Conservation (phyloP, 35 echinoderm and acorn worm genomes). For the Lytechinus pictus region DNA sequence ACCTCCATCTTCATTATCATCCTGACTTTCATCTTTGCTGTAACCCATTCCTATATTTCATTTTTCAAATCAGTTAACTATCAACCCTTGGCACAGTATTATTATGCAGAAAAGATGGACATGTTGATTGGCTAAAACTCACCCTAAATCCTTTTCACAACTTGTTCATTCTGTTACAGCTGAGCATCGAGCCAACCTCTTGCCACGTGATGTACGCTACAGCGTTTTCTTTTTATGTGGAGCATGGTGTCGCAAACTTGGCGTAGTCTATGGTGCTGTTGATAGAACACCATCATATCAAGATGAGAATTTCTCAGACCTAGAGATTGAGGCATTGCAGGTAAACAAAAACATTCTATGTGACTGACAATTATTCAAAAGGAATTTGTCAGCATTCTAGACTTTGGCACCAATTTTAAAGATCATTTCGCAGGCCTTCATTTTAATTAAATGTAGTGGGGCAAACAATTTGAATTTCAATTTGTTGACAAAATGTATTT, state of each 20-base stretch:
- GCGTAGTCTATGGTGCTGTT: constrained; percentile 83
- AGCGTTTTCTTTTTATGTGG: constrained; percentile 93
- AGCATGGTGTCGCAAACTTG: constrained; percentile 80
- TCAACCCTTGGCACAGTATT: neutral
- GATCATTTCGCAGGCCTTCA: no score
- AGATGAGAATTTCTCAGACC: constrained; percentile 79
- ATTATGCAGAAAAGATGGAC: neutral
- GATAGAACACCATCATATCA: constrained; percentile 82
- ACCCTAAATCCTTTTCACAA: neutral
- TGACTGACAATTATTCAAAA: no score
- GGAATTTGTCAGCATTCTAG: no score
- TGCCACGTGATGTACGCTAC: constrained; percentile 75
- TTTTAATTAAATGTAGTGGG: no score
- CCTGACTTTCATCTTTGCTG: no score
- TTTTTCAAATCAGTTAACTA: neutral
- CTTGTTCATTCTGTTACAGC: constrained; percentile 51
- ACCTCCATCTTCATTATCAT: no score
- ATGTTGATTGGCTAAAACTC: neutral
- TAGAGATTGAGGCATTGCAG: constrained; percentile 92
- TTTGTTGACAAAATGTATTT: no score
- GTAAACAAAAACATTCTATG: constrained; percentile 18
- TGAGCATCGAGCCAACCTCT: constrained; percentile 81
- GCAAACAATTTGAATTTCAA: no score
- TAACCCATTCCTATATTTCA: neutral
- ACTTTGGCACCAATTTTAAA: no score